These are phyloP conservation scores for Phoeniculus purpureus DNA, from an alignment of 2,797 vertebrate species.

Conservation along the genomic window DNA sequence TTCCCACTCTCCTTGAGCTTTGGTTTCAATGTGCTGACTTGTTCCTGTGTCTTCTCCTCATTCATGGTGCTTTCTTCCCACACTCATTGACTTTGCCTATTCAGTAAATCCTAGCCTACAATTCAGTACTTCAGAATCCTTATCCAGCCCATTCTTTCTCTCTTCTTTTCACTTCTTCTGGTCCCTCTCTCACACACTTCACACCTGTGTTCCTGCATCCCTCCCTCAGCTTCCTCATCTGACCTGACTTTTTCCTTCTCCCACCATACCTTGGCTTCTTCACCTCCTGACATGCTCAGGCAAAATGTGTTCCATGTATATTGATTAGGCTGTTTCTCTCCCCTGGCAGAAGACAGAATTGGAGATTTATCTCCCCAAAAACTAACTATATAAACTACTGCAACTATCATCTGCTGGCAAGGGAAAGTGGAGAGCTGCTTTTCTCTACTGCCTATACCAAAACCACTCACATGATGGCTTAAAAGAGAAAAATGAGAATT, in stretches of 20 bases:
- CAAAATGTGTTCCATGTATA: neutral
- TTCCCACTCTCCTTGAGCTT: neutral
- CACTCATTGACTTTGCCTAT: neutral
- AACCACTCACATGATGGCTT: neutral
- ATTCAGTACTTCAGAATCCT: neutral
- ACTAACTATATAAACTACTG: neutral
- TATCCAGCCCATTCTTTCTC: neutral
- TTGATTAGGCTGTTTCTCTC: neutral
- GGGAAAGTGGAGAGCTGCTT: neutral
- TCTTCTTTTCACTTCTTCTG: neutral
- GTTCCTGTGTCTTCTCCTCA: neutral
- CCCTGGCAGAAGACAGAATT: neutral
- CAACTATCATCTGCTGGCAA: neutral
- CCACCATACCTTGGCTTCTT: neutral
- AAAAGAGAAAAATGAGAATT: neutral
- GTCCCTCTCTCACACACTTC: neutral
- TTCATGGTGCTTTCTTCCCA: neutral
- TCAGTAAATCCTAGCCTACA: neutral
- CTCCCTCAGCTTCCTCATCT: neutral
- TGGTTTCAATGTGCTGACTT: neutral
- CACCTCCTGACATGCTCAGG: neutral
- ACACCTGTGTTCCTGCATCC: accelerated
- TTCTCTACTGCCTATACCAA: neutral
- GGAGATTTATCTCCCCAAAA: neutral
- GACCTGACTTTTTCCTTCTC: neutral